Evolutionary conservation across 2,888 invertebrate species (phyloP).

Genomic region (Dioctria rufipes): DNA sequence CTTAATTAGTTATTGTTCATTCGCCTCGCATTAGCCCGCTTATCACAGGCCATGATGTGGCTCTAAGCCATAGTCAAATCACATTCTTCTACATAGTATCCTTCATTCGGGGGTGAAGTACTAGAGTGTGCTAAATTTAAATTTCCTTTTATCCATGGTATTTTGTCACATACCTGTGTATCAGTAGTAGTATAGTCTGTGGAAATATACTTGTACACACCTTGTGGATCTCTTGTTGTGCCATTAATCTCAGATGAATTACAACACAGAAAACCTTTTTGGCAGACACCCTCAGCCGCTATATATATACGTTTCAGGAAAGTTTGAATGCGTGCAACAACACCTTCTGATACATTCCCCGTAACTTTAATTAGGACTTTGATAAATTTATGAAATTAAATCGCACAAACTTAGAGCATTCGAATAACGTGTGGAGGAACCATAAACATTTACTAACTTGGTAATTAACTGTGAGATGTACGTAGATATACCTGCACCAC

Average conservation of each 20-base stretch:
- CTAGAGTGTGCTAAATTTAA: conserved; percentile 20
- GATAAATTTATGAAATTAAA: conserved; percentile 51
- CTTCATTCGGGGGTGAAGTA: conserved; percentile 4
- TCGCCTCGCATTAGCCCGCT: not conserved
- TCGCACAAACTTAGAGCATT: conserved; percentile 35
- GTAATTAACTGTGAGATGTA: conserved; percentile 31
- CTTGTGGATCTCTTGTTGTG: conserved; percentile 2
- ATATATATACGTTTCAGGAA: not conserved
- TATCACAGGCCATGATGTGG: not conserved
- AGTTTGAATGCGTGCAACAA: conserved; percentile 26
- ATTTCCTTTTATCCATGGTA: conserved; percentile 28
- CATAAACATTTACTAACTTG: conserved; percentile 42
- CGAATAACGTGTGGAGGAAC: conserved; percentile 35
- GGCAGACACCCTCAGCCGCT: conserved; percentile 6
- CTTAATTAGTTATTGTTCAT: conserved; percentile 43
- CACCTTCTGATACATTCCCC: conserved; percentile 35
- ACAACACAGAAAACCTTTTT: conserved; percentile 49
- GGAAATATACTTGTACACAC: conserved; percentile 2
- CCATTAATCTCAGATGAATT: conserved; percentile 48
- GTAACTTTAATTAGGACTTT: conserved; percentile 46
- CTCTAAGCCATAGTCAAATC: not conserved
- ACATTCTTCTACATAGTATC: conserved; percentile 2
- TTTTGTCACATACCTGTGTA: conserved; percentile 8
- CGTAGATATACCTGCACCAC: not conserved
- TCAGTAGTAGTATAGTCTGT: not conserved